Conservation (phyloP, 2,888 invertebrate genomes). For the Empis stercorea region DNA sequence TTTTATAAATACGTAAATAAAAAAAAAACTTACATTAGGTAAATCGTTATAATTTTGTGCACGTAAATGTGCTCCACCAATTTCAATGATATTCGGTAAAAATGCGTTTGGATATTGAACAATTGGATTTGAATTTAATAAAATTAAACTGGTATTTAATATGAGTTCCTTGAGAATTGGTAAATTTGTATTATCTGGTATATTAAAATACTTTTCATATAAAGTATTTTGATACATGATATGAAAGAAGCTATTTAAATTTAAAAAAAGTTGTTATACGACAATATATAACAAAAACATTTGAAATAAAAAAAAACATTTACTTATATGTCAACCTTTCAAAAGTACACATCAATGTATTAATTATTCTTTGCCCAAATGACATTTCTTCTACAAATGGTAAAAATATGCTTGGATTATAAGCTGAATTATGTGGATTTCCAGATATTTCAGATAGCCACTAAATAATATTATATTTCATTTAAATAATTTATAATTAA, state of each 20-base stretch:
- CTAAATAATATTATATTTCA: not conserved
- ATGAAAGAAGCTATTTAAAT: constrained; percentile 27
- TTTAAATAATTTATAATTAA: too few species aligned
- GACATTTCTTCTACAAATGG: constrained; percentile 36
- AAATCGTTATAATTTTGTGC: not conserved
- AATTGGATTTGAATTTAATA: constrained; percentile 33
- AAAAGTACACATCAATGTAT: constrained; percentile 33
- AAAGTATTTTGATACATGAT: constrained; percentile 32
- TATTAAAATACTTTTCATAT: constrained; percentile 29
- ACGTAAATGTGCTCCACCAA: constrained; percentile 21
- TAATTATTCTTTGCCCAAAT: constrained; percentile 34
- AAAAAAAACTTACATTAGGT: not conserved
- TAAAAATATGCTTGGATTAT: constrained; percentile 36
- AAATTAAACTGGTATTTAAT: constrained; percentile 29
- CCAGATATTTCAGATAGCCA: constrained; percentile 38
- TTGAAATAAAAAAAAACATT: not conserved
- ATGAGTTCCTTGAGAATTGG: constrained; percentile 32
- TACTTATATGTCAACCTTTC: constrained; percentile 33
- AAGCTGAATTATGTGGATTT: constrained; percentile 37
- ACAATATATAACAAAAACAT: not conserved
- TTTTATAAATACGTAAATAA: constrained; percentile 17
- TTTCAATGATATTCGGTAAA: constrained; percentile 31
- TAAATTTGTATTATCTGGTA: constrained; percentile 14
- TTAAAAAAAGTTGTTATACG: too few species aligned
- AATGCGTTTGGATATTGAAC: constrained; percentile 31